Evolutionary conservation across 2,113 vertebrate genomes (phyloP).

Genomic region (human (Homo sapiens)): DNA sequence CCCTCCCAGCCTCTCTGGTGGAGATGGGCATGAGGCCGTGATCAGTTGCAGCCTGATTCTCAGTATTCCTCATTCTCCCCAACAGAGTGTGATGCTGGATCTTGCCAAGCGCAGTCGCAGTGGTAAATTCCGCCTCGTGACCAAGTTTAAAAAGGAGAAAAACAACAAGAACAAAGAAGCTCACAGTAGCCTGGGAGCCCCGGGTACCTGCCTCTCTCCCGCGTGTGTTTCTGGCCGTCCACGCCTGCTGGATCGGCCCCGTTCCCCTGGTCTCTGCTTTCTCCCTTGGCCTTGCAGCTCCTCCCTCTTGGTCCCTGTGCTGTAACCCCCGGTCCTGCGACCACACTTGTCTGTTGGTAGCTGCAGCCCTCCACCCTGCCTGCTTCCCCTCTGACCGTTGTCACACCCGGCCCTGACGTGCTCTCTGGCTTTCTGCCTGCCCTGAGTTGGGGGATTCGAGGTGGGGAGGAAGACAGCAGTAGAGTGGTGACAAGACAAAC

Average conservation of each 20-base stretch:
- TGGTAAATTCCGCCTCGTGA: slow-evolving; percentile 96
- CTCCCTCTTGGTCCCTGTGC: not conserved
- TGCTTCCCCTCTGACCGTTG: not conserved
- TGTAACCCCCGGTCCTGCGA: fast-evolving
- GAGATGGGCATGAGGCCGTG: not conserved
- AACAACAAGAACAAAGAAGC: slow-evolving; percentile 95
- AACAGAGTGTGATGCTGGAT: slow-evolving; percentile 89
- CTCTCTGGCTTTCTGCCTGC: not conserved
- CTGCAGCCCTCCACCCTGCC: not conserved
- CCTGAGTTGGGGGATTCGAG: not conserved
- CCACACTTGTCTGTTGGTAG: not conserved
- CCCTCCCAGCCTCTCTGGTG: not conserved
- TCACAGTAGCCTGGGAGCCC: slow-evolving; percentile 87
- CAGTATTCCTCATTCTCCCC: not conserved
- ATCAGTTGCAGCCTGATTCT: not conserved
- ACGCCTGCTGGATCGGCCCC: not conserved
- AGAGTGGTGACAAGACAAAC: slow-evolving; percentile 29
- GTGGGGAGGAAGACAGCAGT: slow-evolving; percentile 16
- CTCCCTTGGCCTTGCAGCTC: not conserved
- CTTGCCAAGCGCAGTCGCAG: slow-evolving; percentile 93
- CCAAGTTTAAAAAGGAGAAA: slow-evolving; percentile 99
- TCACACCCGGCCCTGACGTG: not conserved
- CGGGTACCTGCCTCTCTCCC: slow-evolving; percentile 84
- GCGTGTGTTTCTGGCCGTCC: not conserved
- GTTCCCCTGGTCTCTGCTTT: not conserved